These are phyloP conservation scores for Heloderma charlesbogerti DNA, from an alignment of 2,113 vertebrate genomes.

Conservation along the genomic window DNA sequence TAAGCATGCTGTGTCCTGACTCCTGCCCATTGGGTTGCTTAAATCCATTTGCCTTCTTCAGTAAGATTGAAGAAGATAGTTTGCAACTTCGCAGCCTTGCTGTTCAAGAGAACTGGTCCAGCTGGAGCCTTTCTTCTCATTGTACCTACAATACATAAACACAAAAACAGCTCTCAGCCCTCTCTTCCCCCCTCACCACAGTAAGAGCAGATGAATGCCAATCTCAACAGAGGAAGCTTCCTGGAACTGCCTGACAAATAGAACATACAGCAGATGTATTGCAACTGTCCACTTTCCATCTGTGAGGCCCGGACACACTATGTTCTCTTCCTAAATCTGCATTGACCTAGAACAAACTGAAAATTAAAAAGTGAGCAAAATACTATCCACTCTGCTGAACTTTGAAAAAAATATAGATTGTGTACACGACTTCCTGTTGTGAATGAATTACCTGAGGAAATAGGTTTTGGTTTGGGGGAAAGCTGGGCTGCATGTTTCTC, in stretches of 20 bases:
- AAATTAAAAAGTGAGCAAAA: conserved; percentile 62
- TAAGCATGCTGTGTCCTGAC: neutral
- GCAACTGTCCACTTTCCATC: neutral
- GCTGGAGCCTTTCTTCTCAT: too few relatives aligned
- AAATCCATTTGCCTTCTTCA: neutral
- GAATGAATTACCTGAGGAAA: conserved; percentile 66
- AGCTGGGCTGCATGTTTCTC: neutral
- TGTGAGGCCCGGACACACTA: neutral
- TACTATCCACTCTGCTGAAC: conserved; percentile 55
- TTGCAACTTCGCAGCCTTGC: neutral
- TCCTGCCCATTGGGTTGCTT: neutral
- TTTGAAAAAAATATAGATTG: conserved; percentile 46
- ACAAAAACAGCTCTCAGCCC: neutral
- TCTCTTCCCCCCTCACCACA: neutral
- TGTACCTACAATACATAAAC: neutral
- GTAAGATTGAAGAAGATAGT: neutral
- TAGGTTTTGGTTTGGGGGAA: conserved; percentile 49
- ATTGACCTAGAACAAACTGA: conserved; percentile 61
- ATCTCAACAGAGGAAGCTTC: neutral
- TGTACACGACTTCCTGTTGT: conserved; percentile 55
- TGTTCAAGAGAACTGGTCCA: neutral
- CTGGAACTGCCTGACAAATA: neutral
- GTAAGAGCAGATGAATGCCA: neutral
- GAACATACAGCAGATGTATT: neutral
- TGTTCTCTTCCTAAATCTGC: neutral